Base-by-base conservation (phyloP, 2,113 vertebrate genomes). In the Antidorcas marsupialis region DNA sequence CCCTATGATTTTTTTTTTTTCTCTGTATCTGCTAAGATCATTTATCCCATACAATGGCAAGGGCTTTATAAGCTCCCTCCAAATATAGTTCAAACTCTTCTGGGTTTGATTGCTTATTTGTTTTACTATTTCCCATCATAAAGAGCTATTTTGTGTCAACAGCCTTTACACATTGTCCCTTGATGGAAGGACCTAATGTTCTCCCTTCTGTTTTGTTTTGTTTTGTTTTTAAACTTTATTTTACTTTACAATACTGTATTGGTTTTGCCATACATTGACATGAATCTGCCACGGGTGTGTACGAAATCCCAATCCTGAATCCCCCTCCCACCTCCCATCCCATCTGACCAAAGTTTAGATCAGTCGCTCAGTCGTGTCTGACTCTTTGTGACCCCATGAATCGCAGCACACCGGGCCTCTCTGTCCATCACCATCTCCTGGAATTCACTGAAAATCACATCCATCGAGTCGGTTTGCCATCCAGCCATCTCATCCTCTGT, bases 361-460 rank as follows among this genome's bases (percentile, higher is more conserved):
- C 21, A 23, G 55, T 23, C 3, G 1, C 21, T 23, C 21, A 57
- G 7, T 9, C 3, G 0, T 57, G 55, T 57, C 55, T 1, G 0
- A 57, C 55, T 57, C 55, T 55, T 55, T 57, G 53, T 0, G 16
- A 23, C 55, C 55, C 55, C 3, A 57, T 57, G 55, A 9, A 57
- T 9, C 3, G 7, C 55, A 23, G 21, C 55, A 57, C 8, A 1
- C 55, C 21, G 10, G 21, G 21, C 8, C 21, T 57, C 8, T 9
- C 55, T 57, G 55, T 25, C 21, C 21, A 57, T 25, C 55, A 25
- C 21, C 55, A 57, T 4, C 8, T 57, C 55, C 55, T 10, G 21
- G 21, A 57, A 10, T 57, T 57, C 55, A 57, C 55, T 25, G 8
- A 57, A 10, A 57, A 9, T 57, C 21, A 57, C 1, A 7, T 25